phyloP scores from a whole-genome alignment of 2,888 invertebrate species.

The Mamestra brassicae region DNA sequence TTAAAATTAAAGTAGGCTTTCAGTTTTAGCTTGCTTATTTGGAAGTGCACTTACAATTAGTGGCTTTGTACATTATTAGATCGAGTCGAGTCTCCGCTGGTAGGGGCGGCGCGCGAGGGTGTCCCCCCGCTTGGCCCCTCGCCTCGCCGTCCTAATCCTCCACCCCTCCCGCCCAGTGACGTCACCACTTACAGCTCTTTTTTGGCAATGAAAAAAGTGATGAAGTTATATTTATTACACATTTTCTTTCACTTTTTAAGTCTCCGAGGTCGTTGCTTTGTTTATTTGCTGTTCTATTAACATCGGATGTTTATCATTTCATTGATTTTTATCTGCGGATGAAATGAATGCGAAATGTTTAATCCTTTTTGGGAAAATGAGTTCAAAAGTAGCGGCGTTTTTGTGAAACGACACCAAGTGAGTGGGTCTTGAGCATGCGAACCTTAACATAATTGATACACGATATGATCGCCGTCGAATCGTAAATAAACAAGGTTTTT shows the following conservation, averaged over 20 bases:
- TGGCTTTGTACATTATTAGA: constrained; percentile 56
- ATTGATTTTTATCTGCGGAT: constrained; percentile 29
- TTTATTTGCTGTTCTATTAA: constrained; percentile 61
- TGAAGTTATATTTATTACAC: constrained; percentile 78
- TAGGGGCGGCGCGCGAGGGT: constrained; percentile 75
- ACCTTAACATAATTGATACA: constrained; percentile 76
- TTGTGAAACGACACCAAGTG: constrained; percentile 29
- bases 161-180: constrained; percentile 85
- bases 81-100: constrained; percentile 71
- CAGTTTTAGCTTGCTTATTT: constrained; percentile 42
- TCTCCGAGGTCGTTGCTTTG: constrained; percentile 73
- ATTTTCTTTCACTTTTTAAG: constrained; percentile 70
- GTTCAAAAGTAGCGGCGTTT: constrained; percentile 17
- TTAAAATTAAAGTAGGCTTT: constrained; percentile 31
- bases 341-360: constrained; percentile 9
- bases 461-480: constrained; percentile 72
- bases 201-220: constrained; percentile 86
- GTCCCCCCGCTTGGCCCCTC: constrained; percentile 75
- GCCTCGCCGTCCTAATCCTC: constrained; percentile 84
- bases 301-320: constrained; percentile 25
- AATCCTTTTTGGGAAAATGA: constrained; percentile 23
- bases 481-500: constrained; percentile 75
- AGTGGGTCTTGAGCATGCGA: constrained; percentile 42
- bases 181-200: constrained; percentile 87
- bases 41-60: constrained; percentile 48